Evolutionary conservation across 92 coral and sea anemone genomes (phyloP).

Genomic region (Porites divaricata): DNA sequence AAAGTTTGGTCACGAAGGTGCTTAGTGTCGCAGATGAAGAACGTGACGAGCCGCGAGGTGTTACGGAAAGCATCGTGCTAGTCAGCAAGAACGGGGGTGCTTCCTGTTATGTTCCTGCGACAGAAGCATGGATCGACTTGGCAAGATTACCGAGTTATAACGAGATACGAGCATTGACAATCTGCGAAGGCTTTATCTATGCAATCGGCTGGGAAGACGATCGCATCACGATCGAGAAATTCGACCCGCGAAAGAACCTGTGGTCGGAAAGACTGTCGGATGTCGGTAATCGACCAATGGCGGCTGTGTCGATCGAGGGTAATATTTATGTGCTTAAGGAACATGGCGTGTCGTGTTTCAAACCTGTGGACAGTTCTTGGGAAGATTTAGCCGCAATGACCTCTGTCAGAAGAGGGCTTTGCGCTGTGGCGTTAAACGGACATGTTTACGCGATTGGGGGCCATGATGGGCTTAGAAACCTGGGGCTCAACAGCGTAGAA

Average conservation of each 20-base stretch:
- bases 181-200: constrained; percentile 26
- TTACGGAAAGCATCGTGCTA: constrained; percentile 40
- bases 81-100: constrained; percentile 32
- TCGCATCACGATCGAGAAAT: constrained; percentile 33
- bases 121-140: constrained; percentile 27
- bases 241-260: constrained; percentile 18
- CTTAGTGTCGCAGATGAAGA: constrained; percentile 23
- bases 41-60: constrained; percentile 58
- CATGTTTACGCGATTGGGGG: constrained; percentile 38
- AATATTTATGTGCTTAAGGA: constrained; percentile 16
- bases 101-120: constrained; percentile 19
- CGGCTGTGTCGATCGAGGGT: constrained; percentile 30
- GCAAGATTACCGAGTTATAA: constrained; percentile 39
- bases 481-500: constrained; percentile 37
- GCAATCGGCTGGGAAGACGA: constrained; percentile 49
- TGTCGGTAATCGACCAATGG: background rate
- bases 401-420: constrained; percentile 29
- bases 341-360: constrained; percentile 10
- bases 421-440: constrained; percentile 30
- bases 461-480: constrained; percentile 13
- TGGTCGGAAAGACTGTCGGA: constrained; percentile 5
- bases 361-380: background rate
- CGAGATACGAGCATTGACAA: constrained; percentile 24
- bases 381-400: constrained; percentile 21
- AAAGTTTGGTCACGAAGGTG: constrained; percentile 20